Percentiles rank a stretch among this genome's conserved stretches.
phyloP scores from a whole-genome alignment of 1,140 invertebrate species.

The Aphelenchoides avenae region DNA sequence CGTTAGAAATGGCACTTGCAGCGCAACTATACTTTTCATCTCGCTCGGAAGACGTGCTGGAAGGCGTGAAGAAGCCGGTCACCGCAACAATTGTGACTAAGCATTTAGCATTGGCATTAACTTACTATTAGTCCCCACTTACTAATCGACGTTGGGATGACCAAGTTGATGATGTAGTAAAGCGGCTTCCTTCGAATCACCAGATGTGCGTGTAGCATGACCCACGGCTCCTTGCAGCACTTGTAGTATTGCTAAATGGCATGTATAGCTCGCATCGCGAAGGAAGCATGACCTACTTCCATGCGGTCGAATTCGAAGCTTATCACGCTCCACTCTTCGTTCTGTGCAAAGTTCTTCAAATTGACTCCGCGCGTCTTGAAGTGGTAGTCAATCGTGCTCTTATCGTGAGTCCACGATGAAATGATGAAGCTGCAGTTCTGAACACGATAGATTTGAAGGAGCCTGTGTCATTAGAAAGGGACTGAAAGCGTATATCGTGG shows the following conservation, averaged over 20 bases:
- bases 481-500: too few species aligned
- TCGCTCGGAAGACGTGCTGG: conserved; percentile 49
- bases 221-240: conserved; percentile 53
- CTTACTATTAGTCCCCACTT: neutral
- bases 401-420: conserved; percentile 56
- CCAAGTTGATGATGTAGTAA: conserved; percentile 57
- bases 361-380: conserved; percentile 38
- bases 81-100: conserved; percentile 51
- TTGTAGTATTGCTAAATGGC: conserved; percentile 48
- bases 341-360: conserved; percentile 51
- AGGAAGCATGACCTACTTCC: conserved; percentile 36
- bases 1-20: too few species aligned
- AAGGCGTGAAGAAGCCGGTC: conserved; percentile 57
- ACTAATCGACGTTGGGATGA: conserved; percentile 39
- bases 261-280: too few species aligned
- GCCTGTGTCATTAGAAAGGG: too few species aligned
- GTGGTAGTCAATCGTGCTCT: conserved; percentile 53
- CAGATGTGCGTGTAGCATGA: conserved; percentile 57
- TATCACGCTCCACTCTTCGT: conserved; percentile 56
- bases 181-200: conserved; percentile 56
- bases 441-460: neutral
- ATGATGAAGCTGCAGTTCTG: conserved; percentile 58
- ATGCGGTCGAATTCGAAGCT: conserved; percentile 46
- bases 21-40: too few species aligned
- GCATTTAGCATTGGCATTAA: neutral